Base-by-base conservation (phyloP, 2,113 vertebrate genomes). In the Proterorhinus semilunaris region DNA sequence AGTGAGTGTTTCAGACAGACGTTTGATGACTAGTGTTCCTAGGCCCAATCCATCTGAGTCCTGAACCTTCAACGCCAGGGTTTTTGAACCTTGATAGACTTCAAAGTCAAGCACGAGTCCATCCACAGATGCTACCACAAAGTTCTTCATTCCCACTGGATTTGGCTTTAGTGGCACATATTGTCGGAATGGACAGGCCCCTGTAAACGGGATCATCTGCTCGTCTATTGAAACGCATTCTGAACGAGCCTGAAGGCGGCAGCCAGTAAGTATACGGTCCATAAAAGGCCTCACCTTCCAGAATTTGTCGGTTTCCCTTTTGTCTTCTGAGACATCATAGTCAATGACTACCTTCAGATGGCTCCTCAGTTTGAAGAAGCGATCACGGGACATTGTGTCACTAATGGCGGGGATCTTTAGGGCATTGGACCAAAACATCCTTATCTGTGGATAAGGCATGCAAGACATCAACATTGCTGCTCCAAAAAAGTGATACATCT, bases 261-360 rank as follows among this genome's bases (percentile, higher is more conserved):
- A 53, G 51, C 51, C 51, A 4, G 6, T n/a, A 7, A 53, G 51
- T 16, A 53, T 53, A 6, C 51, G 15, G 6, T 53, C 51, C 51
- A 53, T 8, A 53, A 16, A 53, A 53, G 51, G 51, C n/a, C 51
- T 53, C 51, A 53, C 51, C 51, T 53, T 53, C 15, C 51, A 53
- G 6, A 53, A 53, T 53, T 53, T 53, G 51, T 53, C 51, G 1
- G 7, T 8, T 16, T 16, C 16, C 51, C n/a, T 53, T 13, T 8
- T n/a, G 51, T 53, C n/a, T 53, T 53, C 51, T 16, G 51, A 8
- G 7, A 53, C 51, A 53, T 53, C 6, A 53, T 53, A 2, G n/a
- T 53, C 15, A 7, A 53, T 53, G 6, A 53, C 51, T 2, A 53
- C 51, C 17, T 53, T 53, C 10, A 47, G 7, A 8, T 7, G 7